Conservation (phyloP, 2,888 invertebrate species). For the Acanthosepion lycidas region DNA sequence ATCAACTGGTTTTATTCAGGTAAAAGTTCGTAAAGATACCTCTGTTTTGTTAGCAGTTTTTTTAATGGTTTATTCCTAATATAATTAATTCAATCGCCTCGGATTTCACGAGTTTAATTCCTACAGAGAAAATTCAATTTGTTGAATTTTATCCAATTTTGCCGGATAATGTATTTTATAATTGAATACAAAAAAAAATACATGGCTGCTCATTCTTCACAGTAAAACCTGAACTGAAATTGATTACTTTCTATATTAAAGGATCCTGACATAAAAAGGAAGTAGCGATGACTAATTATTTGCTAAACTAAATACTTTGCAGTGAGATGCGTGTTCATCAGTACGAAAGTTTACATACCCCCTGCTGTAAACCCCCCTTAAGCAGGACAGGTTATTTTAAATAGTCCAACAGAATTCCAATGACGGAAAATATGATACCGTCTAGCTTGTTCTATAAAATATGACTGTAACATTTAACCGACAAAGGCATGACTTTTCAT, state of each 20-base stretch:
- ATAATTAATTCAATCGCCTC: not conserved
- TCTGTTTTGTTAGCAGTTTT: not conserved
- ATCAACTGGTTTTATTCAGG: not conserved
- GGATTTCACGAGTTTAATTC: not conserved
- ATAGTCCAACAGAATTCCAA: too few relatives aligned
- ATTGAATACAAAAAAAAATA: not conserved
- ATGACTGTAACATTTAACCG: too few relatives aligned
- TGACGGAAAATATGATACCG: too few relatives aligned
- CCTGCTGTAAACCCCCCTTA: too few relatives aligned
- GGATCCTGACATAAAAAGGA: not conserved
- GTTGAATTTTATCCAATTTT: constrained; percentile 16
- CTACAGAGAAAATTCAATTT: not conserved
- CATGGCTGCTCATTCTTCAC: not conserved
- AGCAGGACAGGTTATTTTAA: too few relatives aligned
- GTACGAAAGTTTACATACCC: too few relatives aligned
- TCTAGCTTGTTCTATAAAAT: too few relatives aligned
- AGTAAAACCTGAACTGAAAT: not conserved
- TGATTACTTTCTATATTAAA: not conserved
- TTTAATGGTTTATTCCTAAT: not conserved
- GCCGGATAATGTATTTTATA: not conserved
- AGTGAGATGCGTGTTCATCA: not conserved
- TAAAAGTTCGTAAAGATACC: not conserved
- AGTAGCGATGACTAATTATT: not conserved
- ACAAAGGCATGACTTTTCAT: too few relatives aligned
- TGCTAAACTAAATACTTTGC: not conserved